phyloP scores from a whole-genome alignment of 2,888 invertebrate genomes.

The Volucella zonaria region DNA sequence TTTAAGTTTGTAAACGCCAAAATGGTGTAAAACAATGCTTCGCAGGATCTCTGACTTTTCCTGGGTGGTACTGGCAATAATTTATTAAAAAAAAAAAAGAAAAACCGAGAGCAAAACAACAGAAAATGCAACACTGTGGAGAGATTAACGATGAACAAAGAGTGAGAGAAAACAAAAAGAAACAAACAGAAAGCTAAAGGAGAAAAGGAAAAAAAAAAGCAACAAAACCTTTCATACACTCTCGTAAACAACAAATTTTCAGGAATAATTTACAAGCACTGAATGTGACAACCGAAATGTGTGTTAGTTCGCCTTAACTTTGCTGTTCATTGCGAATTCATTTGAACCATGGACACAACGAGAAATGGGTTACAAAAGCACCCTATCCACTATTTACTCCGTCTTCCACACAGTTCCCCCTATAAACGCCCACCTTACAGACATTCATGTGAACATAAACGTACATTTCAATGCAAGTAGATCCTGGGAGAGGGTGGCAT shows the following conservation, averaged over 20 bases:
- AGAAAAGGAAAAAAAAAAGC: constrained; percentile 2
- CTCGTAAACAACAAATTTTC: constrained; percentile 58
- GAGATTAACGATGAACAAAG: constrained; percentile 29
- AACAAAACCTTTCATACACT: constrained; percentile 23
- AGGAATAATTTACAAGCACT: constrained; percentile 71
- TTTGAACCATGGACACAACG: constrained; percentile 39
- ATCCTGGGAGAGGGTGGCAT: constrained; percentile 42
- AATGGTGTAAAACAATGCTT: constrained; percentile 44
- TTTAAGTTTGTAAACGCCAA: constrained; percentile 42
- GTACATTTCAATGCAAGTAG: constrained; percentile 33
- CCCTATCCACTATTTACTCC: not conserved
- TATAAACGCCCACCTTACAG: not conserved
- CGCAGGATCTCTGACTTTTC: constrained; percentile 35
- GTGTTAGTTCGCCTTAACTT: constrained; percentile 70
- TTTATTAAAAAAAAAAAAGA: constrained; percentile 67
- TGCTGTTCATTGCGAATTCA: constrained; percentile 73
- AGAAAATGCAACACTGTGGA: constrained; percentile 38
- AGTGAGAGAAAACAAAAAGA: not conserved
- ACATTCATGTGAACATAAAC: constrained; percentile 8
- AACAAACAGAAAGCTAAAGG: constrained; percentile 24
- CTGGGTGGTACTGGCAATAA: constrained; percentile 53
- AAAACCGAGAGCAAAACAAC: constrained; percentile 28
- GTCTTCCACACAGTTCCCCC: too few relatives aligned
- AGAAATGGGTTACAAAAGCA: constrained; percentile 21
- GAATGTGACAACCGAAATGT: constrained; percentile 73